phyloP scores from a whole-genome alignment of 2,113 vertebrate genomes.

The Suncus etruscus region DNA sequence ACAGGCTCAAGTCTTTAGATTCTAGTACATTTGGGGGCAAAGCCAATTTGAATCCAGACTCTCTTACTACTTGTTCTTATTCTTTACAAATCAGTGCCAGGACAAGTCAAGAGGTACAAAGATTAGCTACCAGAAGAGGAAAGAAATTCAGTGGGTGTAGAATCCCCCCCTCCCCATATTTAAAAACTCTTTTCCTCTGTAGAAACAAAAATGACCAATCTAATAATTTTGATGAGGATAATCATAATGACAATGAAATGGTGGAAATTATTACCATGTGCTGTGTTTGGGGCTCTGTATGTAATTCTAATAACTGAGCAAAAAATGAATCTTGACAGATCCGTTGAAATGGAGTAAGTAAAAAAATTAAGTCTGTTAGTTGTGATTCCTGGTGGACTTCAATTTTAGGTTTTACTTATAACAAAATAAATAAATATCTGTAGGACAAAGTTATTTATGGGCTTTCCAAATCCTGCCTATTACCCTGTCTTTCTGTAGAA shows the following conservation, averaged over 20 bases:
- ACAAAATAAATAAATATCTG: conserved; percentile 47
- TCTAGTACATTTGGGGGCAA: neutral
- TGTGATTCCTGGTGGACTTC: conserved; percentile 42
- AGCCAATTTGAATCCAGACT: neutral
- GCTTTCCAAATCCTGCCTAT: conserved; percentile 18
- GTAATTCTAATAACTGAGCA: conserved; percentile 71
- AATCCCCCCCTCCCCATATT: conserved; percentile 48
- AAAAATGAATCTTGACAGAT: conserved; percentile 55
- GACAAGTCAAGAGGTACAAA: neutral
- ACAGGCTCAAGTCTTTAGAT: neutral
- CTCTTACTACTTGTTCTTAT: neutral
- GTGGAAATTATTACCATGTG: conserved; percentile 66
- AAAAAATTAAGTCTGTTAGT: conserved; percentile 60
- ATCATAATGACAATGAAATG: conserved; percentile 70
- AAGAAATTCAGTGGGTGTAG: conserved; percentile 12
- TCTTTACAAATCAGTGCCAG: neutral
- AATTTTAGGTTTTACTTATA: conserved; percentile 68
- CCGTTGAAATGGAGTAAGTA: conserved; percentile 59
- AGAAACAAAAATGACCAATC: conserved; percentile 55
- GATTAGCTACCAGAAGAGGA: neutral
- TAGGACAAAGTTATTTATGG: conserved; percentile 60
- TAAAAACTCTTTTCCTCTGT: conserved; percentile 34
- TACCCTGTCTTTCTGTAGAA: conserved; percentile 41
- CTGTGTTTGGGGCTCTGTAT: conserved; percentile 32
- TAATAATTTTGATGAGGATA: conserved; percentile 71